Conservation (phyloP, 2,113 vertebrate genomes). For the Vidua chalybeata region DNA sequence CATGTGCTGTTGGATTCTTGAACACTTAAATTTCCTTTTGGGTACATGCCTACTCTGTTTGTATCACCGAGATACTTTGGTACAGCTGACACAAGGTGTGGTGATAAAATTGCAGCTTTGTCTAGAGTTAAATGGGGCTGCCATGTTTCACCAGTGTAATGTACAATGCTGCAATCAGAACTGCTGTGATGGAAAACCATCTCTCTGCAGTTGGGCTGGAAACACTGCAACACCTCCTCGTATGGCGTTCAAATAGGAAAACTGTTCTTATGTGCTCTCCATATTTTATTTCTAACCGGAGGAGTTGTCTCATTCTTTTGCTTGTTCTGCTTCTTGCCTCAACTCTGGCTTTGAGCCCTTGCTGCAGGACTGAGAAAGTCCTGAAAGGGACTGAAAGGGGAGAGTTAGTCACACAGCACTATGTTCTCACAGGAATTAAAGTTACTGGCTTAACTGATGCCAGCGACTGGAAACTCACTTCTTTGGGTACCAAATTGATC, state of each 20-base stretch:
- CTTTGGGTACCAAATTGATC: neutral
- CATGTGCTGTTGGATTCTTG: neutral
- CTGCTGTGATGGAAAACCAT: neutral
- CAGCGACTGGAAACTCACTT: neutral
- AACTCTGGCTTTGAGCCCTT: neutral
- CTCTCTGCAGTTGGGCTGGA: neutral
- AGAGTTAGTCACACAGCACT: neutral
- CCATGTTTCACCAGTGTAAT: neutral
- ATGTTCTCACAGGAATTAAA: neutral
- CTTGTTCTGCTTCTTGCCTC: neutral
- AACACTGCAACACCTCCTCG: neutral
- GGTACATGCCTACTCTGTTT: neutral
- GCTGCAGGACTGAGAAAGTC: neutral
- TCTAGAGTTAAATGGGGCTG: neutral
- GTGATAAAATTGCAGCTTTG: neutral
- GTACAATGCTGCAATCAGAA: neutral
- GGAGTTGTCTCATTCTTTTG: neutral
- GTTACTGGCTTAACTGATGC: neutral
- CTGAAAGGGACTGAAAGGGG: neutral
- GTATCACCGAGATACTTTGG: neutral
- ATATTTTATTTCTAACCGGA: neutral
- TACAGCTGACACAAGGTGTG: neutral
- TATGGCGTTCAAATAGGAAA: neutral
- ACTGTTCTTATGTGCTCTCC: neutral
- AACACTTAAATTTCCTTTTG: neutral